phyloP scores from a whole-genome alignment of 2,888 invertebrate genomes.

The Ophion obscuratus region DNA sequence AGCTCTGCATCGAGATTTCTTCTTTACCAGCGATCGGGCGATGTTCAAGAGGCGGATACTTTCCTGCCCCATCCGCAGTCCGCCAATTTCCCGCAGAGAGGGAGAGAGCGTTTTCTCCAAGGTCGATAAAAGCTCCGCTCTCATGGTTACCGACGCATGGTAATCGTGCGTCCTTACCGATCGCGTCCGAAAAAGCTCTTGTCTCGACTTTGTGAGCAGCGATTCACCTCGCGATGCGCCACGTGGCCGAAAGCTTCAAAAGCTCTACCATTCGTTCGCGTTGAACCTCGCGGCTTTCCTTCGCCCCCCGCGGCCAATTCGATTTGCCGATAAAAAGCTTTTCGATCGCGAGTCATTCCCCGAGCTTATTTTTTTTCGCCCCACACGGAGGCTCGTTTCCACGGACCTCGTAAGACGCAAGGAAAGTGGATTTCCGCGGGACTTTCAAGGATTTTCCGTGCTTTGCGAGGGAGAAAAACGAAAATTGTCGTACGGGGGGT shows the following conservation, averaged over 20 bases:
- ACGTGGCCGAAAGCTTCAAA: background rate
- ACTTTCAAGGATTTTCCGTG: constrained; percentile 39
- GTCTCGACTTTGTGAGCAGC: background rate
- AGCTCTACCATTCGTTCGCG: background rate
- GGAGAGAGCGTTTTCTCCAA: background rate
- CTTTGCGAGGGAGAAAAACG: background rate
- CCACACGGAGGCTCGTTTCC: constrained; percentile 4
- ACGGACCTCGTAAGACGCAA: background rate
- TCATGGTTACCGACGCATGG: background rate
- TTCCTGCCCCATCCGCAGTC: constrained; percentile 19
- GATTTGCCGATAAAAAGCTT: constrained; percentile 15
- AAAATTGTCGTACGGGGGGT: background rate
- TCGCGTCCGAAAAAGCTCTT: background rate
- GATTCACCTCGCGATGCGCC: background rate
- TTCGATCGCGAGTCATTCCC: background rate
- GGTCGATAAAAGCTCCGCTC: constrained; percentile 33
- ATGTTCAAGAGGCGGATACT: background rate
- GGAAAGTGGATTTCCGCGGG: constrained; percentile 12
- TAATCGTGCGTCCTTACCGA: background rate
- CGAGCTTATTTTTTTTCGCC: background rate
- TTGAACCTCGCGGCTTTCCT: too few species aligned
- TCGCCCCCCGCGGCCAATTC: background rate
- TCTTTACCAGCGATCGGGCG: constrained; percentile 11
- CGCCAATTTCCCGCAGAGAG: background rate
- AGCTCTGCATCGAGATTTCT: background rate